Conservation (phyloP, 2,888 invertebrate species). For the Resseliella maxima region DNA sequence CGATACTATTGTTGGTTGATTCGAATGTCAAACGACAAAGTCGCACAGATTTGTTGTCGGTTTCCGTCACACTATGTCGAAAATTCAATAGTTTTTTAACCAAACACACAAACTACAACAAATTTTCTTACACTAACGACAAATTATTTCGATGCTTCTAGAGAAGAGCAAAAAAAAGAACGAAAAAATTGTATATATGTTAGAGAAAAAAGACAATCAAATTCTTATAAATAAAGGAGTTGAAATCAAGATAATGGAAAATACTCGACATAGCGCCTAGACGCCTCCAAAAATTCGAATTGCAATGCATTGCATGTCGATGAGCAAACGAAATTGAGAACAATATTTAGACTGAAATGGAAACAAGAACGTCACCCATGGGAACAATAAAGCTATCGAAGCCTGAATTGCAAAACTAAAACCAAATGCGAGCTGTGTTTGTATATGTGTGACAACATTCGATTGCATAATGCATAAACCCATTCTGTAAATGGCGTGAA, state of each 20-base stretch:
- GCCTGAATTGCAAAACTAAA: constrained; percentile 17
- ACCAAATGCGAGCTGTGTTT: neutral
- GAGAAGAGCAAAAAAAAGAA: neutral
- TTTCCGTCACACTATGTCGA: constrained; percentile 55
- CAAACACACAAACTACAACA: constrained; percentile 34
- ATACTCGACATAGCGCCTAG: neutral
- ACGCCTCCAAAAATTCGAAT: neutral
- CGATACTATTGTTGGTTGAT: neutral
- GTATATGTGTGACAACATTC: neutral
- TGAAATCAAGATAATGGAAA: constrained; percentile 49
- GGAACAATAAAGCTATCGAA: constrained; percentile 53
- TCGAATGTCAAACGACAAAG: constrained; percentile 1
- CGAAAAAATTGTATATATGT: no score
- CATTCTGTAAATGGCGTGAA: neutral
- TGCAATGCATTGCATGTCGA: constrained; percentile 52
- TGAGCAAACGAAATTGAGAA: constrained; percentile 8
- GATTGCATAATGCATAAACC: constrained; percentile 46
- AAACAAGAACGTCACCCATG: constrained; percentile 33
- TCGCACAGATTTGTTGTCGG: constrained; percentile 51
- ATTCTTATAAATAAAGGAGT: constrained; percentile 35
- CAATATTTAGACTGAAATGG: constrained; percentile 30
- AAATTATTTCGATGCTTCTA: neutral
- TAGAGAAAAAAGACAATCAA: constrained; percentile 34
- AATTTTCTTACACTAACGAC: constrained; percentile 12
- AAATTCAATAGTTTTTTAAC: constrained; percentile 53